Evolutionary conservation across 1,140 invertebrate species (phyloP).

Genomic region (Neotoxoptera formosana): DNA sequence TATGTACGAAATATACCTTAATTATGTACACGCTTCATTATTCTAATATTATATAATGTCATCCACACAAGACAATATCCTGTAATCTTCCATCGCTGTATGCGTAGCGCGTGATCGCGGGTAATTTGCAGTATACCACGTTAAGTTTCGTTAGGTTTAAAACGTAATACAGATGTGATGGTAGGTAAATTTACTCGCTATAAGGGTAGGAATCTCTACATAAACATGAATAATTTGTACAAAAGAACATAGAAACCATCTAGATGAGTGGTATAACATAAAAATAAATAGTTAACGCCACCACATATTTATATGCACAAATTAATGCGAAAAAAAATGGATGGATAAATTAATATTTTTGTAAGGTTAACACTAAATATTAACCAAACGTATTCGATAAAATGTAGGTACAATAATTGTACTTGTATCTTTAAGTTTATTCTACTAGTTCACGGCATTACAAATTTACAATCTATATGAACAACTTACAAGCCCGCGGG

Average conservation of each 20-base stretch:
- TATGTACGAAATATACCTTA: background rate
- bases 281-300: background rate
- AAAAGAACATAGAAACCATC: background rate
- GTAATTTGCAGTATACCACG: no score
- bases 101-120: no score
- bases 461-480: background rate
- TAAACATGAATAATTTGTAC: background rate
- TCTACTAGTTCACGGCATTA: background rate
- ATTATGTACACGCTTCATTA: background rate
- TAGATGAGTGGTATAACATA: background rate
- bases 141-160: no score
- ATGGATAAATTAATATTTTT: background rate
- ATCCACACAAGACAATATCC: background rate
- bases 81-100: background rate
- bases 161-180: background rate
- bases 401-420: background rate
- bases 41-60: conserved; percentile 22
- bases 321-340: background rate
- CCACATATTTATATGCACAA: background rate
- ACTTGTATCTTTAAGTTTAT: background rate
- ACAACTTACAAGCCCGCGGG: background rate
- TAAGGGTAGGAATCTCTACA: background rate
- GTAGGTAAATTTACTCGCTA: background rate
- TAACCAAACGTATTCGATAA: background rate
- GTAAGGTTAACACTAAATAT: background rate